Base-by-base conservation (phyloP, 2,797 vertebrate genomes). In the Fundulus diaphanus region DNA sequence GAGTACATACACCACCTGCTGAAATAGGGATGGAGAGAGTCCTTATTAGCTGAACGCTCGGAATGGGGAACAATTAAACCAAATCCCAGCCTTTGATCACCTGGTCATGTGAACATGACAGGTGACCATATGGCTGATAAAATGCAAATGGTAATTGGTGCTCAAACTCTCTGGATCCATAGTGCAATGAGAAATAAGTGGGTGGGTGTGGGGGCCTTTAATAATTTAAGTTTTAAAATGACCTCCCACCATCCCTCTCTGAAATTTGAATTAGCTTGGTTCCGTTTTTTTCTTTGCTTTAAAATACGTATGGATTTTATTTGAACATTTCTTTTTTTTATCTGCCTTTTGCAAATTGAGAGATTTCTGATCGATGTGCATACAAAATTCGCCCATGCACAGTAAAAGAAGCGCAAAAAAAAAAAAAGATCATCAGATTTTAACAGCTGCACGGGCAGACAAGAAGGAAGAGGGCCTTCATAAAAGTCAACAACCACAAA, bases 1-100 rank as follows among this genome's bases (percentile, higher is more conserved):
- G 46, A 69, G 49, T 3, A n/a, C 61, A 72, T 74, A 81, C 68
- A 57, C 90, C 90, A 94, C 97, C 96, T 95, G 96, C 97, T 94
- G 96, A 97, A 95, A 95, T 93, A 95, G 96, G 96, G 96, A 96
- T 96, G 95, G 97, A 96, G 94, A 96, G 94, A 92, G 96, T 96
- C 86, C 88, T 90, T 80, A 73, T 80, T 88, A 82, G 86, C 77
- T 91, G 94, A 96, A 97, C 95, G 95, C 94, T 95, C 96, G 93
- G 96, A 97, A 96, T 95, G 87, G 96, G 96, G 95, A 96, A 96
- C 96, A 97, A 96, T 95, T 95, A 97, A 95, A 96, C 95, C 96
- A 93, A 95, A 96, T 94, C 96, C 95, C 95, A 96, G 92, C 93
- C 95, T 97, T 97, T 97, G 96, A 97, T 97, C 96, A 96, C 93